These are phyloP conservation scores for Acanthurus tractus DNA, from an alignment of 2,797 vertebrate species.

Conservation along the genomic window DNA sequence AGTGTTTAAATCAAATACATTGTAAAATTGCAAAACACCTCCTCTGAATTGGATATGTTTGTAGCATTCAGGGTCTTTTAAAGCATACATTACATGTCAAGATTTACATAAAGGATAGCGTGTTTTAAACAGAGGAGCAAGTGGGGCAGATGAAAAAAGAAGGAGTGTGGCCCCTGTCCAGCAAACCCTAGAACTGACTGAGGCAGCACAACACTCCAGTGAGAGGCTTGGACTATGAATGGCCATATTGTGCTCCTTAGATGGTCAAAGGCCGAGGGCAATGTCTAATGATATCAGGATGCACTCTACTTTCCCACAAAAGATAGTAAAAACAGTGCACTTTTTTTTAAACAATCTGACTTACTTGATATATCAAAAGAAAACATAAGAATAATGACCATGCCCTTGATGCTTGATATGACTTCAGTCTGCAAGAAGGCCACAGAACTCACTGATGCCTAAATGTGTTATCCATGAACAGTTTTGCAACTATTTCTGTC, in stretches of 20 bases:
- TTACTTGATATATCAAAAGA: background rate
- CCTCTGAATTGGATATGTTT: background rate
- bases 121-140: background rate
- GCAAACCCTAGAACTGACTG: constrained; percentile 21
- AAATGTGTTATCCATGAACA: background rate
- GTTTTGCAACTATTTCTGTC: background rate
- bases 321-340: constrained; percentile 7
- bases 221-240: constrained; percentile 64
- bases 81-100: background rate
- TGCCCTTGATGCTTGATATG: background rate
- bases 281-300: constrained; percentile 45
- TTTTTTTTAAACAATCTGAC: constrained; percentile 10
- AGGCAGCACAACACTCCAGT: constrained; percentile 38
- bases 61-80: background rate
- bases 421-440: background rate
- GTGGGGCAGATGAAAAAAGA: constrained; percentile 42
- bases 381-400: background rate
- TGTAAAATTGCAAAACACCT: background rate
- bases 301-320: constrained; percentile 13
- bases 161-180: background rate
- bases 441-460: background rate
- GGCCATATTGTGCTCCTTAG: constrained; percentile 60
- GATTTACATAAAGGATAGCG: background rate
- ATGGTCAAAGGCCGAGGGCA: constrained; percentile 27
- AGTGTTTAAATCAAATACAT: background rate